Percentiles rank a stretch among this genome's conserved stretches.
Conservation (phyloP, 2,797 vertebrate species). For the Fringilla coelebs region DNA sequence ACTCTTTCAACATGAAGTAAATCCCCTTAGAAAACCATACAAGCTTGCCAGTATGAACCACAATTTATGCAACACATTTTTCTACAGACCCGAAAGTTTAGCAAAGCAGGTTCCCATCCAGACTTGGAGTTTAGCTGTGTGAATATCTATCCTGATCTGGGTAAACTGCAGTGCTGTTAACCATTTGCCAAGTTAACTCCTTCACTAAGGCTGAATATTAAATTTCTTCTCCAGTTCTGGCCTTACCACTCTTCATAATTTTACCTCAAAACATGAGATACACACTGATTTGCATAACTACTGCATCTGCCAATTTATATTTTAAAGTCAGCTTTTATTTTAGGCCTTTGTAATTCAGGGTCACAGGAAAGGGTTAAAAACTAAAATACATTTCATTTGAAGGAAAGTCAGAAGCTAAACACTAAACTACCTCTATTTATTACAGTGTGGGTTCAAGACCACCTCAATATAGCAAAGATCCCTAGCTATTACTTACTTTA, state of each 20-base stretch:
- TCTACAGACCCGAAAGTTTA: neutral
- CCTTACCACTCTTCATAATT: neutral
- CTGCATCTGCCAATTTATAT: neutral
- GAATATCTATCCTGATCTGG: neutral
- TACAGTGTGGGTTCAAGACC: neutral
- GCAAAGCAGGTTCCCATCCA: neutral
- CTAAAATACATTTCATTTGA: rapidly evolving
- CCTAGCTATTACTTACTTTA: neutral
- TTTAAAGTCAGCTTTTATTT: neutral
- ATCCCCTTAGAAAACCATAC: neutral
- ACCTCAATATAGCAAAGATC: neutral
- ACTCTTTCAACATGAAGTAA: neutral
- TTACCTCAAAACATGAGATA: neutral
- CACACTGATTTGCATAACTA: neutral
- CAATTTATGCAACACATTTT: neutral
- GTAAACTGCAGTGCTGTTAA: neutral
- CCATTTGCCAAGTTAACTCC: neutral
- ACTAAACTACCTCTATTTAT: neutral
- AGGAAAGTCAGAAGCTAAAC: neutral
- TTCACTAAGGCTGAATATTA: neutral
- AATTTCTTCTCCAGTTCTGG: neutral
- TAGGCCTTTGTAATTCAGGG: neutral
- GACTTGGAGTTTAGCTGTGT: neutral
- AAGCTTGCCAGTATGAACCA: neutral
- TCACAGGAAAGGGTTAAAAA: neutral